Base-by-base conservation (phyloP, 2,797 vertebrate genomes). In the Eutrigla gurnardus region DNA sequence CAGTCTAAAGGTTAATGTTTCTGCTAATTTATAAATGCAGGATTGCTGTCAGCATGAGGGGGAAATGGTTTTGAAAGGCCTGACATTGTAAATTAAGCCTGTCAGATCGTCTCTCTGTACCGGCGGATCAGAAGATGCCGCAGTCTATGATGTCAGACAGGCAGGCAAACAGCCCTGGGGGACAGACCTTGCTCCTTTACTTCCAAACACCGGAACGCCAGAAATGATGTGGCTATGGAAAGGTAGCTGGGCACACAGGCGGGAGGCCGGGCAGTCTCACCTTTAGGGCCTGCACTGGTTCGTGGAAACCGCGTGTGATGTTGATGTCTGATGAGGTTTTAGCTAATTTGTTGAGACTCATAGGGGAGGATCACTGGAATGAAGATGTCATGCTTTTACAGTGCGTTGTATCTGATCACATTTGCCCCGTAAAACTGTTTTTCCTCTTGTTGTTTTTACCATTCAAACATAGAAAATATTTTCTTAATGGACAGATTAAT, bases 1-100 rank as follows among this genome's bases (percentile, higher is more conserved):
- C 94, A 94, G 93, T 87, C 82, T 90, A 95, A 95, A 95, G 95
- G 94, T 95, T 95, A 95, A 95, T 95, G 94, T 95, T 96, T 95
- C 94, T 94, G 95, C 94, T 95, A 94, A 95, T 96, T 95, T 95
- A 93, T 92, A 93, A 95, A 95, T 93, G 94, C 88, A 88, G 91
- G 93, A 94, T 92, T 90, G 92, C 93, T 95, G 94, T 96, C 95
- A 93, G 90, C 88, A 71, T 84, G 89, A 91, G 90, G 86, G 92
- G 92, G 87, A 90, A 93, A 93, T 94, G 94, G 87, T 91, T 95
- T 94, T 95, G 93, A 94, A 94, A 93, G 92, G 89, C 84, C 93
- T 95, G 94, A 93, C 93, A 93, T 91, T 92, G 93, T 94, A 95
- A 95, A 96, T 95, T 95, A 95, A 94, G 93, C 90, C 92, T 95